Percentiles rank a stretch among this genome's conserved stretches.
These are phyloP conservation scores for Rhopalosiphum nymphaeae DNA, from an alignment of 2,888 invertebrate genomes.

Conservation along the genomic window DNA sequence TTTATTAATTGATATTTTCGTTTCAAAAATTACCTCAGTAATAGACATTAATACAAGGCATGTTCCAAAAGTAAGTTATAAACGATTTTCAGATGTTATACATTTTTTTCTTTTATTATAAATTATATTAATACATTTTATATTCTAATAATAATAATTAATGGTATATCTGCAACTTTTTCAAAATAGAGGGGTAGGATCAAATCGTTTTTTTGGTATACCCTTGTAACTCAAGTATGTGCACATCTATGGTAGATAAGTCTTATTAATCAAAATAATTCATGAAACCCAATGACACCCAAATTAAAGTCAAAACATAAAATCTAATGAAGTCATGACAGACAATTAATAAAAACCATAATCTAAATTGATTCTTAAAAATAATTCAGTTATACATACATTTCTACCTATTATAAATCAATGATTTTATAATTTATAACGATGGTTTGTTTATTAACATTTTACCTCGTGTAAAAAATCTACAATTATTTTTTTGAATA, in stretches of 20 bases:
- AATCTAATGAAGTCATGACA: not conserved
- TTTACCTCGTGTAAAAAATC: no score
- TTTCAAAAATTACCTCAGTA: not conserved
- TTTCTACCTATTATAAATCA: no score
- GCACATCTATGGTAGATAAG: no score
- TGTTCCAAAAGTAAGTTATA: not conserved
- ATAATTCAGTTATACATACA: no score
- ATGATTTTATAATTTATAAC: no score
- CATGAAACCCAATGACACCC: not conserved
- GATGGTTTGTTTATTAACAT: not conserved
- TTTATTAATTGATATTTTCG: not conserved
- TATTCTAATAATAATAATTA: no score
- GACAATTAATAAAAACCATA: not conserved
- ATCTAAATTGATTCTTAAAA: not conserved
- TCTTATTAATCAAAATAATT: no score
- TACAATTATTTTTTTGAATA: not conserved
- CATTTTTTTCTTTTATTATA: no score
- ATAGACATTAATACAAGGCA: not conserved
- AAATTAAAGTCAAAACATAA: not conserved
- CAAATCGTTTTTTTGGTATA: not conserved
- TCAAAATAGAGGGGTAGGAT: not conserved
- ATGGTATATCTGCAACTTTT: not conserved
- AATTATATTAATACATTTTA: no score
- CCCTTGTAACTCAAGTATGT: not conserved
- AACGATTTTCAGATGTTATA: not conserved